Percentiles rank a stretch among this genome's conserved stretches.
These are phyloP conservation scores for Podargus strigoides DNA, from an alignment of 2,797 vertebrate species.

Conservation along the genomic window DNA sequence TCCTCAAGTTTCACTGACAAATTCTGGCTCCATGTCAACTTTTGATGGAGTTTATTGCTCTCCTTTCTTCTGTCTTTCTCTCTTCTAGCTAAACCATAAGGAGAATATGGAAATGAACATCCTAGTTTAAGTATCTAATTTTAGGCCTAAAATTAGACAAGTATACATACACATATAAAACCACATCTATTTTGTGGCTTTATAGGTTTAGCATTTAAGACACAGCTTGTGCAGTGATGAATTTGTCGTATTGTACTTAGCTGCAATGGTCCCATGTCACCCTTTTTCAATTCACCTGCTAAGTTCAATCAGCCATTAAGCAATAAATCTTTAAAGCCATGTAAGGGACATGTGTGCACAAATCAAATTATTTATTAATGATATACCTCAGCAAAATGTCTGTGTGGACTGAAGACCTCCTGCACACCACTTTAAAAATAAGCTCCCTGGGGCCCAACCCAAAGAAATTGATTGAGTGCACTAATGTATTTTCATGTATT, in stretches of 20 bases:
- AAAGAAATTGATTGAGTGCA: slow-evolving; percentile 27
- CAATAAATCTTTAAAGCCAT: slow-evolving; percentile 52
- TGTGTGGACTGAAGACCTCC: neutral
- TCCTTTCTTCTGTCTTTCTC: neutral
- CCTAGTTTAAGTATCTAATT: neutral
- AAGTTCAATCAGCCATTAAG: slow-evolving; percentile 41
- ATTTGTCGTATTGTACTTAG: neutral
- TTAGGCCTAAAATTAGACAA: neutral
- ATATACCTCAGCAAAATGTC: slow-evolving; percentile 36
- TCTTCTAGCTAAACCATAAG: neutral
- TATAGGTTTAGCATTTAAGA: neutral
- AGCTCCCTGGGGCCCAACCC: neutral
- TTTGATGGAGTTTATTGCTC: neutral
- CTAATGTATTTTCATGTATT: slow-evolving; percentile 23
- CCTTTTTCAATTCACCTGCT: slow-evolving; percentile 13
- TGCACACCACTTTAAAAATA: slow-evolving; percentile 30
- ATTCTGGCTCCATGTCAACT: neutral
- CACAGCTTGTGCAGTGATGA: neutral
- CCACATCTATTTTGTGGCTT: neutral
- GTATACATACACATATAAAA: neutral
- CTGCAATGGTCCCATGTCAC: neutral
- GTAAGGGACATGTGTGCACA: slow-evolving; percentile 34
- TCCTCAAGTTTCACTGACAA: neutral
- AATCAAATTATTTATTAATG: slow-evolving; percentile 62
- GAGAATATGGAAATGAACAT: neutral